Percentiles rank a stretch among this genome's conserved stretches.
Evolutionary conservation across 2,113 vertebrate genomes (phyloP).

Genomic region (Vidua macroura): DNA sequence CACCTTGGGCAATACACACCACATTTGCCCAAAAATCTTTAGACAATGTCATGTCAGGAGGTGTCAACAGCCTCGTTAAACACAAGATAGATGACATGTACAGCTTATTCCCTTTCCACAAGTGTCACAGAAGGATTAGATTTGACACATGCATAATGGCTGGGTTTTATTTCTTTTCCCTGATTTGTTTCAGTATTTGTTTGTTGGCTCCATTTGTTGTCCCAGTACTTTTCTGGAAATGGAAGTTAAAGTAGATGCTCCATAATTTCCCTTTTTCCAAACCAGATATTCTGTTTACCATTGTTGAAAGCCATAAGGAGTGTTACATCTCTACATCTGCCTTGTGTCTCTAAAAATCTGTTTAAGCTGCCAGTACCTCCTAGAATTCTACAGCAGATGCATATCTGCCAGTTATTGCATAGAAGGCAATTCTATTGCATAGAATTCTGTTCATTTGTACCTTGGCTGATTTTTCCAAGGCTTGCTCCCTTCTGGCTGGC

Average conservation of each 20-base stretch:
- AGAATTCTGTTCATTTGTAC: neutral
- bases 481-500: neutral
- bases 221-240: slow-evolving; percentile 16
- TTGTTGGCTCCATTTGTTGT: neutral
- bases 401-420: neutral
- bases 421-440: neutral
- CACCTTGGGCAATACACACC: neutral
- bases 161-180: neutral
- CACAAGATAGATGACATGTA: neutral
- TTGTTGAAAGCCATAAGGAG: neutral
- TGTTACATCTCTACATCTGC: neutral
- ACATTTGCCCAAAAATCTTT: neutral
- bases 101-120: neutral
- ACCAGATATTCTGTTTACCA: neutral
- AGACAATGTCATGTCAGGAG: neutral
- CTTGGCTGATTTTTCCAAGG: neutral
- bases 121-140: slow-evolving; percentile 41
- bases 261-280: neutral
- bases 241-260: neutral
- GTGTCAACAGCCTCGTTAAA: slow-evolving; percentile 33
- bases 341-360: neutral
- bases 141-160: slow-evolving; percentile 3
- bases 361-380: neutral
- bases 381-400: neutral
- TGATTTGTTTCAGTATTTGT: slow-evolving; percentile 3